Conservation (phyloP, 2,797 vertebrate genomes). For the Melanotaenia nigrans region DNA sequence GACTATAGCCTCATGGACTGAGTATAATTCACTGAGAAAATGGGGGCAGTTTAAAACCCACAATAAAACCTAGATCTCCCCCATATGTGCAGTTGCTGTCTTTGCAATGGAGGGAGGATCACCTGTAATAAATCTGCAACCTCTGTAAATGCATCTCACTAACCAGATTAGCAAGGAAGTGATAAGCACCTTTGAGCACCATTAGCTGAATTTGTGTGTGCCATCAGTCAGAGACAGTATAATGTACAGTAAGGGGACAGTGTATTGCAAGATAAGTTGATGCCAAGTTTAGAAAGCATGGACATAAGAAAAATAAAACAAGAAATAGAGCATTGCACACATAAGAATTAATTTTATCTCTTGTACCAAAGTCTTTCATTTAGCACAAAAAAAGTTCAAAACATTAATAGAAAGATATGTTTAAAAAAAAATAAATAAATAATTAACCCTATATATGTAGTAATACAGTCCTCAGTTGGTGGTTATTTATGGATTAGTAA, state of each 20-base stretch:
- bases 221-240: constrained; percentile 49
- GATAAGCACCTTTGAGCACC: constrained; percentile 70
- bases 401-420: not conserved
- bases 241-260: not conserved
- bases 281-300: not conserved
- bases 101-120: constrained; percentile 29
- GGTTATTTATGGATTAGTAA: constrained; percentile 1
- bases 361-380: not conserved
- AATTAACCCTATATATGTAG: not conserved
- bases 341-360: not conserved
- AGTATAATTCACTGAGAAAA: constrained; percentile 74
- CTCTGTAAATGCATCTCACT: constrained; percentile 64
- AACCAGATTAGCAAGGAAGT: constrained; percentile 60
- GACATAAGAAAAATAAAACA: not conserved
- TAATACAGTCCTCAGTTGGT: not conserved
- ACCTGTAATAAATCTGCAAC: constrained; percentile 55
- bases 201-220: constrained; percentile 60
- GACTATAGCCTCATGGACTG: constrained; percentile 75
- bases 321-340: not conserved
- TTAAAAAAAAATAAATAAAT: not conserved
- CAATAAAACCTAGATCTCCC: constrained; percentile 35
- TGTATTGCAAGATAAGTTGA: not conserved
- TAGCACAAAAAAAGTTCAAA: not conserved
- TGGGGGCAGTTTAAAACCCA: constrained; percentile 52
- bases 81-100: constrained; percentile 10